Base-by-base conservation (phyloP, 2,888 invertebrate species). In the Yponomeuta sedellus region DNA sequence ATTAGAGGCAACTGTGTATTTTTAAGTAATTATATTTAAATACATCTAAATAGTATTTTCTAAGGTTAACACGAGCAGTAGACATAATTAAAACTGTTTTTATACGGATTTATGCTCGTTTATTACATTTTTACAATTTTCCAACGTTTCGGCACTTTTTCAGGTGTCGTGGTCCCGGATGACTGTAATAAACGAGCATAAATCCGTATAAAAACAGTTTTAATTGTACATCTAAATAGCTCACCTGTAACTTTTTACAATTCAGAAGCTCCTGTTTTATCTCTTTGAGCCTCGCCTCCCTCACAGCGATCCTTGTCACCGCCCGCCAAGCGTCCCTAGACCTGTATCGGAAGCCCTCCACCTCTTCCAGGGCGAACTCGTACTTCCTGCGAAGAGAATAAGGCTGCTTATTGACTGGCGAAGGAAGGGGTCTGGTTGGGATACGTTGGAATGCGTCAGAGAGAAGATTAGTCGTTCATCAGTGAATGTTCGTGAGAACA, bases 311-410 rank as follows among this genome's bases (percentile, higher is more conserved):
- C 75, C 96, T 94, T 0, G 99, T 99, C 10, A 98, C 97, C 0
- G 98, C 96, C 75, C 96, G 94, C 96, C 98, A 96, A 4, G 98
- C 99, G 92, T 99, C 99, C 78, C 96, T 94, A 0, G 99, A 96
- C 72, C 99, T 92, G 88, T 99, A 99, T 70, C 97, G 92, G 84
- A 99, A 99, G 0, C 98, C 96, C 81, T 99, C 99, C 64, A 99
- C 96, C 88, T 99, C 98, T 70, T 98, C 96, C 83, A 99, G 92
- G 75, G 96, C 96, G 81, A 99, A 99, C 79, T 97, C 95, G 86
- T 98, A 99, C 67, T 97, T 96, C 82, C 96, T 97, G 74, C 87
- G 83, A 72, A 83, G 70, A 66, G 67, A 65, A 66, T 58, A 10
- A 66, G 4, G 28, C 16, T 57, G 22, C 12, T 52, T 52, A 52